These are phyloP conservation scores for Gallinago undulata DNA, from an alignment of 2,113 vertebrate genomes.

Conservation along the genomic window DNA sequence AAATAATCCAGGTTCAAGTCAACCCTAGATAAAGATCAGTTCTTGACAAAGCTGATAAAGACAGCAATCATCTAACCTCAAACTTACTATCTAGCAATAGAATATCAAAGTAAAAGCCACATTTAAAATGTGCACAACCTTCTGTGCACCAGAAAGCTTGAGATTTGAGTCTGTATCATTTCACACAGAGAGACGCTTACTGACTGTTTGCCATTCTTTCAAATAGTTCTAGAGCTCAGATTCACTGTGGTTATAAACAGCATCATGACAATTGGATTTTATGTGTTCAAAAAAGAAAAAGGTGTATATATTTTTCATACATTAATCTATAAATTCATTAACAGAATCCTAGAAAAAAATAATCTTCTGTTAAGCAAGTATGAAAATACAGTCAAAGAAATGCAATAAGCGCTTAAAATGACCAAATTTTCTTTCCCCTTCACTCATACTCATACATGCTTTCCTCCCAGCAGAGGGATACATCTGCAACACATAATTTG, in stretches of 20 bases:
- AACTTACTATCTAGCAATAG: neutral
- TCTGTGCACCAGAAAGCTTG: neutral
- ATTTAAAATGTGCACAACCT: neutral
- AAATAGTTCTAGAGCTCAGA: neutral
- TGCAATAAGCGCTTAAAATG: neutral
- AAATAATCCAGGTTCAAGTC: neutral
- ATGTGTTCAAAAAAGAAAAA: neutral
- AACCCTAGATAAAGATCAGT: neutral
- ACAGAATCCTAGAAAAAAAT: neutral
- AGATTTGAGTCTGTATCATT: neutral
- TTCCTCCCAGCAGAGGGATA: conserved; percentile 3
- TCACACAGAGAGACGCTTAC: neutral
- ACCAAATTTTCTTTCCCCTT: neutral
- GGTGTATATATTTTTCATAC: rapidly evolving
- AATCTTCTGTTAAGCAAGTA: neutral
- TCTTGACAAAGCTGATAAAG: neutral
- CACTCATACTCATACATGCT: neutral
- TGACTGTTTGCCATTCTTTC: neutral
- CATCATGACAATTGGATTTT: neutral
- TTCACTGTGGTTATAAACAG: neutral
- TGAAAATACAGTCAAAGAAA: neutral
- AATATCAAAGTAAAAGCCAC: neutral
- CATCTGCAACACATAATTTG: conserved; percentile 11
- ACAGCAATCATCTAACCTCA: neutral
- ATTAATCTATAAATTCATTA: neutral